A percentile compares a stretch with the other conserved stretches of the same genome.
phyloP scores from a whole-genome alignment of 2,797 vertebrate genomes.

The Emydoidea blandingii region DNA sequence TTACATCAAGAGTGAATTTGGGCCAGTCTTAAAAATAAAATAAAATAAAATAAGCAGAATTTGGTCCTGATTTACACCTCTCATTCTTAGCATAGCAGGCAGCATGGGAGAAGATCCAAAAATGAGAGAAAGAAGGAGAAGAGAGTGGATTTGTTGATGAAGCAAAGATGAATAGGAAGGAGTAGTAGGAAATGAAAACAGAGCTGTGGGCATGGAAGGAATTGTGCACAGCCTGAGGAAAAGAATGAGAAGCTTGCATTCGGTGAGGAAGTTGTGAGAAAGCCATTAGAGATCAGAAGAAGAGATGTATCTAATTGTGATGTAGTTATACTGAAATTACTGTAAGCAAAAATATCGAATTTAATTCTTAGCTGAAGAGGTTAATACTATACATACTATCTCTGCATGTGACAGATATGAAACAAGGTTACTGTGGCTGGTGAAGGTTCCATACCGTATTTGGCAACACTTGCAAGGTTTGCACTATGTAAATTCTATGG shows the following conservation, averaged over 20 bases:
- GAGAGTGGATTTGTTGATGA: background rate
- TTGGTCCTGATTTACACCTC: background rate
- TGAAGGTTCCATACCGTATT: background rate
- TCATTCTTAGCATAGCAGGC: background rate
- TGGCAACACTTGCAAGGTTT: background rate
- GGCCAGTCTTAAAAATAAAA: background rate
- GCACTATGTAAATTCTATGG: background rate
- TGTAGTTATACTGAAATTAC: background rate
- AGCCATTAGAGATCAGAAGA: background rate
- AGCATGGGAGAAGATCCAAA: background rate
- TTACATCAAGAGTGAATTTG: background rate
- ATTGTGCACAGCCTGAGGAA: background rate
- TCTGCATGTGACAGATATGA: background rate
- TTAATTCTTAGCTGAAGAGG: background rate
- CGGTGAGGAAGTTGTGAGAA: background rate
- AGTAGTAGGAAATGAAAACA: background rate
- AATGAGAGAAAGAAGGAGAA: background rate
- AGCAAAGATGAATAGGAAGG: rapidly evolving
- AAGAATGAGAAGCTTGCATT: background rate
- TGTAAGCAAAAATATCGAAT: background rate
- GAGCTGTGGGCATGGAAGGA: background rate
- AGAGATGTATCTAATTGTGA: background rate
- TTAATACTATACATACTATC: background rate
- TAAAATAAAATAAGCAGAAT: background rate
- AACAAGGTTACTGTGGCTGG: background rate